These are phyloP conservation scores for Sebastes variabilis DNA, from an alignment of 2,797 vertebrate species.

Conservation along the genomic window DNA sequence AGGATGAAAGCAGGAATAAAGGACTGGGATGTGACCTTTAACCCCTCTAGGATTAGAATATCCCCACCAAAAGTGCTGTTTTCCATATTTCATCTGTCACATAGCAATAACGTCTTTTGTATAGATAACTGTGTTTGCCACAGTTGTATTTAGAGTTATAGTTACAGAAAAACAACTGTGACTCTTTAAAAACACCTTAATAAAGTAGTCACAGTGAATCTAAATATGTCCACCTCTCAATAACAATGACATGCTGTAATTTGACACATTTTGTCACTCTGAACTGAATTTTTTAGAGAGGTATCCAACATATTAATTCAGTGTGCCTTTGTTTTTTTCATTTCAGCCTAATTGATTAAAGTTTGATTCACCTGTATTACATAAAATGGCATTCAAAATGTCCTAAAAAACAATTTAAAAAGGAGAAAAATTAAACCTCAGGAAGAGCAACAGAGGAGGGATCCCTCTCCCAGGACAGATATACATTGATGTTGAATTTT, in stretches of 20 bases:
- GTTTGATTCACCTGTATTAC: not conserved
- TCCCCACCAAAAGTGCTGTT: constrained; percentile 49
- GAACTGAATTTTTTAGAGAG: not conserved
- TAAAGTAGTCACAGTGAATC: not conserved
- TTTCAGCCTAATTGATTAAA: not conserved
- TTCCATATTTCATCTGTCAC: constrained; percentile 40
- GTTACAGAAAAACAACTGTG: not conserved
- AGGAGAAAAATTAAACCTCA: too few relatives aligned
- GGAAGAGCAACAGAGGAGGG: too few relatives aligned
- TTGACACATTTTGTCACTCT: not conserved
- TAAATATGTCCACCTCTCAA: not conserved
- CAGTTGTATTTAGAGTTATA: not conserved
- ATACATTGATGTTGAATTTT: too few relatives aligned
- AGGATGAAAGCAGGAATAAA: constrained; percentile 46
- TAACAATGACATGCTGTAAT: not conserved
- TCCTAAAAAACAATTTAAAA: too few relatives aligned
- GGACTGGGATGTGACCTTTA: constrained; percentile 36
- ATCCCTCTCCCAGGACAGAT: too few relatives aligned
- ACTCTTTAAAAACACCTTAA: not conserved
- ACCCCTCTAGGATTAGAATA: constrained; percentile 58
- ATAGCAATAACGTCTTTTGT: not conserved
- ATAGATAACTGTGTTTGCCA: not conserved
- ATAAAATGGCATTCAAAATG: not conserved
- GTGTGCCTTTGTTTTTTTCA: not conserved
- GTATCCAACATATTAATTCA: not conserved